A percentile compares a stretch with the other conserved stretches of the same genome.
phyloP scores from a whole-genome alignment of 1,140 invertebrate species.

The Pinna nobilis region DNA sequence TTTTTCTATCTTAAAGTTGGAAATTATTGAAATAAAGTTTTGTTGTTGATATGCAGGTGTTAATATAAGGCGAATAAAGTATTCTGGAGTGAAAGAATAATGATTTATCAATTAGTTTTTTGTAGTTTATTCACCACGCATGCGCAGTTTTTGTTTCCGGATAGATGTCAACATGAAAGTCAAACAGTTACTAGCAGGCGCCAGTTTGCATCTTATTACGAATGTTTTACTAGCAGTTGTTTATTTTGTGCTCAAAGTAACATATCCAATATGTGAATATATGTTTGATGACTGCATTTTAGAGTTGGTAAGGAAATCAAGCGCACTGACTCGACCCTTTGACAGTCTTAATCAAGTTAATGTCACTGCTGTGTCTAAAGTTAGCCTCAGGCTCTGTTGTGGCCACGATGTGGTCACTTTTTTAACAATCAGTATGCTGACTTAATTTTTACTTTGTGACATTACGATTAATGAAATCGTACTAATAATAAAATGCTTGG shows the following conservation, averaged over 20 bases:
- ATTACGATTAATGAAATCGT: too few relatives aligned
- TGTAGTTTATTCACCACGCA: not conserved
- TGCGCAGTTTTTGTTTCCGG: not conserved
- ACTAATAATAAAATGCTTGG: too few relatives aligned
- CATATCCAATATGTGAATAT: conserved; percentile 33
- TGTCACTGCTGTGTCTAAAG: too few relatives aligned
- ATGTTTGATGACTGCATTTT: conserved; percentile 47
- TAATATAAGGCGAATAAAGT: not conserved
- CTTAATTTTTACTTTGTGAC: not conserved
- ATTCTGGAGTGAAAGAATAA: not conserved
- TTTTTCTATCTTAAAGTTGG: not conserved
- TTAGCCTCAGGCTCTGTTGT: not conserved
- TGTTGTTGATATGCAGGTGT: not conserved
- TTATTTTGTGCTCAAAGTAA: conserved; percentile 46
- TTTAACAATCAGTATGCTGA: not conserved
- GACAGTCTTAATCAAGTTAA: too few relatives aligned
- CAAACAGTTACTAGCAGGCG: conserved; percentile 5
- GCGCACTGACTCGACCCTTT: not conserved
- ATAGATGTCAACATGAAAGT: not conserved
- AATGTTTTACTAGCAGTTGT: conserved; percentile 36
- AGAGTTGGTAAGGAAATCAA: conserved; percentile 43
- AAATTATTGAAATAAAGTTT: not conserved
- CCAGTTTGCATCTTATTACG: conserved; percentile 39
- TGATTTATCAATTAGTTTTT: not conserved
- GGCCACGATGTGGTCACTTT: not conserved